phyloP scores from a whole-genome alignment of 1,140 invertebrate genomes.

The Drosophila sturtevanti region DNA sequence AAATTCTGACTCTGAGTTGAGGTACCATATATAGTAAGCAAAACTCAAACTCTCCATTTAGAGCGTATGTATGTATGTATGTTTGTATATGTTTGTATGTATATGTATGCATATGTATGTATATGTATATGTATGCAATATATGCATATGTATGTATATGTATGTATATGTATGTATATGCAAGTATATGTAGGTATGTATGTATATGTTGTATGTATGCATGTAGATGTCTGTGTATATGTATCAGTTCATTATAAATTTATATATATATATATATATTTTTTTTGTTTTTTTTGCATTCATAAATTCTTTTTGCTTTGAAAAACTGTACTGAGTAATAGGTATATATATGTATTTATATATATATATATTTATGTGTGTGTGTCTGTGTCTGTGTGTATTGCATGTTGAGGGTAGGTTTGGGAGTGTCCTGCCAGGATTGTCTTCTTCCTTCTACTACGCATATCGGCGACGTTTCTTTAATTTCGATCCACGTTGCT shows the following conservation, averaged over 20 bases:
- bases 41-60: constrained; percentile 28
- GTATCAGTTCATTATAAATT: constrained; percentile 77
- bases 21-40: constrained; percentile 52
- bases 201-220: constrained; percentile 19
- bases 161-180: constrained; percentile 59
- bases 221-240: constrained; percentile 60
- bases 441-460: constrained; percentile 46
- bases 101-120: constrained; percentile 35
- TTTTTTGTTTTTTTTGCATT: constrained; percentile 33
- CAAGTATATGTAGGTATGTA: neutral
- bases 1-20: constrained; percentile 36
- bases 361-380: too few species aligned
- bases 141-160: constrained; percentile 45
- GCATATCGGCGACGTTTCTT: constrained; percentile 47
- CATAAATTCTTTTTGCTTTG: constrained; percentile 40
- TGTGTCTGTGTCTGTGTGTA: neutral
- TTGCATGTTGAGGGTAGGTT: neutral
- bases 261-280: too few species aligned
- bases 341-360: constrained; percentile 4
- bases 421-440: neutral
- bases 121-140: constrained; percentile 63
- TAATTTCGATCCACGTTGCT: constrained; percentile 53
- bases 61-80: neutral
- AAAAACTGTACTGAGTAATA: constrained; percentile 53
- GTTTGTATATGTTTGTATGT: constrained; percentile 10